Conservation (phyloP, 2,113 vertebrate species). For the Pseudorhombus dupliciocellatus region DNA sequence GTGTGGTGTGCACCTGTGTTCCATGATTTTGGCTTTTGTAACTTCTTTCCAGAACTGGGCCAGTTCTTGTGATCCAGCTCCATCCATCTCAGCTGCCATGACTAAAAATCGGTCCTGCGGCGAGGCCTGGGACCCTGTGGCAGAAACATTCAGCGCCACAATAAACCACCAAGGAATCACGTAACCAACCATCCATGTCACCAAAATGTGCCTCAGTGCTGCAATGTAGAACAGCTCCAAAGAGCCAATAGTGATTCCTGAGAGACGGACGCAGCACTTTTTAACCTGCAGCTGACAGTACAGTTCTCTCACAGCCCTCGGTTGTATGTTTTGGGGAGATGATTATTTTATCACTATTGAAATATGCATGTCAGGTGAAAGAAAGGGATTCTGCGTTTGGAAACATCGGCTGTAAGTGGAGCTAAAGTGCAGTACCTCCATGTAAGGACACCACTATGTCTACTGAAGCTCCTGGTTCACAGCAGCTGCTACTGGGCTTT, state of each 20-base stretch:
- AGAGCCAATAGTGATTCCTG: slow-evolving; percentile 16
- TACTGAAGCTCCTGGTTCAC: slow-evolving; percentile 89
- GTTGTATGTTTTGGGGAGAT: slow-evolving; percentile 53
- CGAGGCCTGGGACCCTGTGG: slow-evolving; percentile 88
- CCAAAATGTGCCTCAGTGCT: not conserved
- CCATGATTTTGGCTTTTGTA: slow-evolving; percentile 89
- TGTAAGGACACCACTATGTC: slow-evolving; percentile 95
- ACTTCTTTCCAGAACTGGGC: slow-evolving; percentile 97
- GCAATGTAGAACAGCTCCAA: slow-evolving; percentile 12
- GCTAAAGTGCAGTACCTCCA: slow-evolving; percentile 83
- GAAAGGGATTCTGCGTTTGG: slow-evolving; percentile 43
- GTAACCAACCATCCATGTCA: no score
- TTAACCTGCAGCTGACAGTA: slow-evolving; percentile 50
- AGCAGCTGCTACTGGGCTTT: slow-evolving; percentile 96
- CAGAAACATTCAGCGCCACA: not conserved
- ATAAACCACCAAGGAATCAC: not conserved
- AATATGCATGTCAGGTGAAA: slow-evolving; percentile 67
- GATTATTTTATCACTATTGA: slow-evolving; percentile 70
- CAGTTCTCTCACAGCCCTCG: slow-evolving; percentile 16
- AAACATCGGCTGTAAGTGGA: slow-evolving; percentile 13
- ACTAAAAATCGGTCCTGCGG: slow-evolving; percentile 95
- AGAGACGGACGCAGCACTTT: slow-evolving; percentile 30
- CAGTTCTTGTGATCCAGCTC: slow-evolving; percentile 83
- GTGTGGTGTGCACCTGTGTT: slow-evolving; percentile 85
- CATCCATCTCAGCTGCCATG: slow-evolving; percentile 99